phyloP scores from a whole-genome alignment of 2,113 vertebrate species.

The Colius striatus region DNA sequence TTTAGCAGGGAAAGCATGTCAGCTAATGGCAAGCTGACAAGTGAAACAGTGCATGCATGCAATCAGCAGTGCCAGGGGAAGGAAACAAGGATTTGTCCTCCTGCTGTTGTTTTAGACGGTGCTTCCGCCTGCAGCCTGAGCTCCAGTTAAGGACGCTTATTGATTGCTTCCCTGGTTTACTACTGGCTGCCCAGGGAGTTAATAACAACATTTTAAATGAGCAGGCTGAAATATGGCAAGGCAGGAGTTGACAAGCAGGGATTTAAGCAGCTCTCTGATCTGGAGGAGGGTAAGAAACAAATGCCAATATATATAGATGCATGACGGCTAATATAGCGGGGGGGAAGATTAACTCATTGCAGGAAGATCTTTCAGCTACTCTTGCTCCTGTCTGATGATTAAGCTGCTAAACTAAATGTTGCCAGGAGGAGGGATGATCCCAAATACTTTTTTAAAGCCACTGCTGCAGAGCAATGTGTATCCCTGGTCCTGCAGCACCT shows the following conservation, averaged over 20 bases:
- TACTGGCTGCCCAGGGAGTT: constrained; percentile 36
- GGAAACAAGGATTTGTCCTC: constrained; percentile 19
- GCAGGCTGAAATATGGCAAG: constrained; percentile 34
- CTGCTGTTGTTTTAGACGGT: constrained; percentile 23
- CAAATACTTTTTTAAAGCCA: neutral
- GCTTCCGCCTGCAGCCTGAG: constrained; percentile 22
- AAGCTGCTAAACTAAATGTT: constrained; percentile 16
- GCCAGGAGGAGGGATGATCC: neutral
- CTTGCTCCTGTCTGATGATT: constrained; percentile 9
- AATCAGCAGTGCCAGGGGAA: neutral
- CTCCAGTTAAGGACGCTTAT: constrained; percentile 26
- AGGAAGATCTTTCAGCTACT: neutral
- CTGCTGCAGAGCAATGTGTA: neutral
- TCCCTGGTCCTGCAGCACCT: neutral
- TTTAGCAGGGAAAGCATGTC: neutral
- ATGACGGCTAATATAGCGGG: neutral
- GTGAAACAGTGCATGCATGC: constrained; percentile 26
- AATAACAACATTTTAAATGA: constrained; percentile 49
- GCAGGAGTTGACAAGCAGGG: constrained; percentile 34
- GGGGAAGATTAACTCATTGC: constrained; percentile 42
- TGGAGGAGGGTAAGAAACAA: constrained; percentile 46
- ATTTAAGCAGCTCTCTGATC: constrained; percentile 60
- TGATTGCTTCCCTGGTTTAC: constrained; percentile 42
- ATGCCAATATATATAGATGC: constrained; percentile 14
- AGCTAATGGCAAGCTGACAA: constrained; percentile 26